A percentile compares a stretch with the other conserved stretches of the same genome.
phyloP scores from a whole-genome alignment of 1,140 invertebrate species.

The Drosophila triauraria region DNA sequence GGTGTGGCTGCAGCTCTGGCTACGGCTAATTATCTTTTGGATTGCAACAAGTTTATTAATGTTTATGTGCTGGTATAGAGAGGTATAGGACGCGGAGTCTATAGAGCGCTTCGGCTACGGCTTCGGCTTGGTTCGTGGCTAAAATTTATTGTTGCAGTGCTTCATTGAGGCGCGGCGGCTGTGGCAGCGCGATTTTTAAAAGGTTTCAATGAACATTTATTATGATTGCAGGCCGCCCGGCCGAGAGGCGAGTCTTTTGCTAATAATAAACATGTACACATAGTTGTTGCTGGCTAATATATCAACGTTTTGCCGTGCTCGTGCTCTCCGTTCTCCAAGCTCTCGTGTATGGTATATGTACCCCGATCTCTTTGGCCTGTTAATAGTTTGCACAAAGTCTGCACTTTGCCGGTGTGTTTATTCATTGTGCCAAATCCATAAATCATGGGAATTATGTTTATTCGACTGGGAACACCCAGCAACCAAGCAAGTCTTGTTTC shows the following conservation, averaged over 20 bases:
- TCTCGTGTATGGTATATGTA: constrained; percentile 12
- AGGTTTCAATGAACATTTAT: constrained; percentile 84
- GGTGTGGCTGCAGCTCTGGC: constrained; percentile 60
- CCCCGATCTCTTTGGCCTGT: constrained; percentile 26
- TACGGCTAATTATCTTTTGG: constrained; percentile 81
- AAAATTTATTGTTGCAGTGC: constrained; percentile 80
- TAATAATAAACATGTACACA: constrained; percentile 61
- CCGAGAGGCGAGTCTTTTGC: constrained; percentile 22
- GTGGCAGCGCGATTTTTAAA: constrained; percentile 75
- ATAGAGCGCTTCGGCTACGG: neutral
- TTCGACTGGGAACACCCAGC: constrained; percentile 55
- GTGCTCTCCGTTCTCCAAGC: neutral
- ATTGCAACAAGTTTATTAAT: constrained; percentile 84
- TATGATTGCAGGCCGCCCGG: constrained; percentile 71
- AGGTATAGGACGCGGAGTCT: neutral
- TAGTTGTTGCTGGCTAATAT: constrained; percentile 60
- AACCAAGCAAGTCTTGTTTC: constrained; percentile 44
- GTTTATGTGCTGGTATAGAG: constrained; percentile 64
- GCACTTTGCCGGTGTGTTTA: constrained; percentile 46
- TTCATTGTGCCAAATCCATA: constrained; percentile 65
- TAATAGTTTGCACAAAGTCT: constrained; percentile 58
- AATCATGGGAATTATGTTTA: constrained; percentile 66
- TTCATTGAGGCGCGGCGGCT: constrained; percentile 72
- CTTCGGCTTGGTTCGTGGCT: constrained; percentile 52
- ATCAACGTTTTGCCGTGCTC: constrained; percentile 50